Conservation (phyloP, 2,113 vertebrate genomes). For the Heteronetta atricapilla region DNA sequence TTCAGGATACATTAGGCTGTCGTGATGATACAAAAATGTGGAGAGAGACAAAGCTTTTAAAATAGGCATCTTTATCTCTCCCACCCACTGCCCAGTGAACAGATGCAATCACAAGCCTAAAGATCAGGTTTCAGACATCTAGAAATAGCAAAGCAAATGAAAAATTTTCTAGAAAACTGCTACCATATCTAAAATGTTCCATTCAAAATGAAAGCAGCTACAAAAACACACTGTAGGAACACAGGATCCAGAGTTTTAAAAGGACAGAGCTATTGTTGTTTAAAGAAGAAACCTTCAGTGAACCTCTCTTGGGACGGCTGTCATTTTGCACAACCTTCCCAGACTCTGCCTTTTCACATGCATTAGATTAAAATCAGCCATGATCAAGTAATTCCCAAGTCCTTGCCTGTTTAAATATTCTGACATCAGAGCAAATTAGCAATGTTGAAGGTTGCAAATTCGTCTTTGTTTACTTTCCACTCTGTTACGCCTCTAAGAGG, state of each 20-base stretch:
- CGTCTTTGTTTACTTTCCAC: conserved; percentile 86
- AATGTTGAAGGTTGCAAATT: conserved; percentile 81
- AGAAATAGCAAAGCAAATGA: conserved; percentile 36
- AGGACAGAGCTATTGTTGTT: conserved; percentile 72
- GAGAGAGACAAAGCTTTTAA: conserved; percentile 41
- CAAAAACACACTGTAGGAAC: conserved; percentile 18
- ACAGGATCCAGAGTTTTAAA: conserved; percentile 53
- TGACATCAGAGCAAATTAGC: conserved; percentile 87
- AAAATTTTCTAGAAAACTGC: conserved; percentile 19
- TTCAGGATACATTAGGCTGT: conserved; percentile 37
- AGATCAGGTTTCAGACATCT: neutral
- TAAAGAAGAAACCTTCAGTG: conserved; percentile 73
- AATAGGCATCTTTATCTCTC: conserved; percentile 22
- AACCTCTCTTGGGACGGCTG: conserved; percentile 75
- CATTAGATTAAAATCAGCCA: conserved; percentile 80
- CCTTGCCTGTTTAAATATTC: conserved; percentile 82
- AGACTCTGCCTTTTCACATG: conserved; percentile 75
- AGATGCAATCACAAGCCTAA: neutral
- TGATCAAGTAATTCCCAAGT: conserved; percentile 82
- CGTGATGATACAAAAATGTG: neutral
- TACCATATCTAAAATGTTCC: neutral
- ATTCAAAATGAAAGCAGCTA: conserved; percentile 14
- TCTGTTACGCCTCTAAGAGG: conserved; percentile 81
- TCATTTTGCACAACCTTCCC: conserved; percentile 73
- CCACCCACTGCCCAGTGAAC: neutral